Percentiles rank a stretch among this genome's conserved stretches.
These are phyloP conservation scores for Nannoperca obscura DNA, from an alignment of 2,797 vertebrate genomes.

Conservation along the genomic window DNA sequence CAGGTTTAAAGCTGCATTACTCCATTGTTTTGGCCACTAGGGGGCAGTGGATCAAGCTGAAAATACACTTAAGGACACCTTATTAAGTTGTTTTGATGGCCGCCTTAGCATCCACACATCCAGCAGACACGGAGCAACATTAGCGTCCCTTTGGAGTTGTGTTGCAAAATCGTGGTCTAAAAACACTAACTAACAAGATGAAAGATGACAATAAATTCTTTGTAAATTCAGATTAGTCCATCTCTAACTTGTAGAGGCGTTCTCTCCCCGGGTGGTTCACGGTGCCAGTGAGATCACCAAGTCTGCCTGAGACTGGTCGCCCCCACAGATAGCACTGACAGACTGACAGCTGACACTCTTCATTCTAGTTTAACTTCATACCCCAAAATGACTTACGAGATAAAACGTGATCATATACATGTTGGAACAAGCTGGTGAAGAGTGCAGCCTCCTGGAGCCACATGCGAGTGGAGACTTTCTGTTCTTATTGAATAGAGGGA, in stretches of 20 bases:
- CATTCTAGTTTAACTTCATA: conserved; percentile 23
- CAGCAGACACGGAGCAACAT: not conserved
- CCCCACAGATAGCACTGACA: conserved; percentile 10
- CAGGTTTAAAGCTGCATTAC: not conserved
- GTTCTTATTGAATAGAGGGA: not conserved
- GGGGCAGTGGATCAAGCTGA: not conserved
- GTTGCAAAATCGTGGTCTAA: not conserved
- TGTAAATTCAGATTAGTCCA: not conserved
- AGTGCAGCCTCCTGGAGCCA: not conserved
- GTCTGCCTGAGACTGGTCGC: conserved; percentile 15
- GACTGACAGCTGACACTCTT: conserved; percentile 50
- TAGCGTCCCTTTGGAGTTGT: not conserved
- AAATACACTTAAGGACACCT: not conserved
- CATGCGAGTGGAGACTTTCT: not conserved
- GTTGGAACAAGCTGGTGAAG: conserved; percentile 8
- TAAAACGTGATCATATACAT: conserved; percentile 14
- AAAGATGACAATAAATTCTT: not conserved
- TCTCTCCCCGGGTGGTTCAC: not conserved
- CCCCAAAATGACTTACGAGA: conserved; percentile 1
- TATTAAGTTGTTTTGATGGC: not conserved
- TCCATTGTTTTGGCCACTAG: not conserved
- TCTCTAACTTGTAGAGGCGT: not conserved
- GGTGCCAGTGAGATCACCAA: conserved; percentile 1
- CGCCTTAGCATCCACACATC: not conserved
- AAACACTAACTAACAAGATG: not conserved